Evolutionary conservation across 2,797 vertebrate genomes (phyloP), one percentile per base, ranked within the genome.

Genomic region (Aeoliscus strigatus): DNA sequence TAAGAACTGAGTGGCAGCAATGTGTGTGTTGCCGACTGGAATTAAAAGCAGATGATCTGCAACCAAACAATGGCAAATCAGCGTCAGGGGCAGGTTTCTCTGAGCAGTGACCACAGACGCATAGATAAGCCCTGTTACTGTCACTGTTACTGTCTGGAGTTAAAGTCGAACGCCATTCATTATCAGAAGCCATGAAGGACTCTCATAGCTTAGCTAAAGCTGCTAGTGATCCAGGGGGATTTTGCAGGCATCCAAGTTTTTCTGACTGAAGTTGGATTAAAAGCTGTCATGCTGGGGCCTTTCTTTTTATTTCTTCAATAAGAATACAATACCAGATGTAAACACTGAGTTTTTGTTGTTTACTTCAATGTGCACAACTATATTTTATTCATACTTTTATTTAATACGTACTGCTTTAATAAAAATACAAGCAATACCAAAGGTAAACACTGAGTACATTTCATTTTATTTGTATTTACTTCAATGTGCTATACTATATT

Each of bases 111-210:
- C 27, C 25, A 34, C 44, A 55, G 37, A 51, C 51, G 48, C 47
- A 13, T 29, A 26, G 37, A 69, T 47, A 63, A 57, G 38, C 5
- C 36, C 38, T n/a, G n/a, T n/a, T n/a, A n/a, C n/a, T n/a, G 35
- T 60, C 21, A 4, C 41, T 67, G 29, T 65, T 69, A 49, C 38
- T 58, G 45, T 70, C 46, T 63, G 62, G 16, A 39, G 60, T 68
- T 69, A 55, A 73, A 46, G 62, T 66, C 42, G 32, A 62, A 59
- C n/a, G 46, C 16, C 39, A 29, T 62, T 77, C 45, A 52, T 64
- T 60, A 71, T 59, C 48, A 44, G 35, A 47, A 14, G 42, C 51
- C 39, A 34, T 59, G 64, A 60, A 56, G 53, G 51, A 43, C 57
- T 69, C 31, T 21, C 14, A 3, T 9, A 56, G 65, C 21, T 64